A percentile compares a stretch with the other conserved stretches of the same genome.
These are phyloP conservation scores for Leptosomus discolor DNA, from an alignment of 2,113 vertebrate species.

Conservation along the genomic window DNA sequence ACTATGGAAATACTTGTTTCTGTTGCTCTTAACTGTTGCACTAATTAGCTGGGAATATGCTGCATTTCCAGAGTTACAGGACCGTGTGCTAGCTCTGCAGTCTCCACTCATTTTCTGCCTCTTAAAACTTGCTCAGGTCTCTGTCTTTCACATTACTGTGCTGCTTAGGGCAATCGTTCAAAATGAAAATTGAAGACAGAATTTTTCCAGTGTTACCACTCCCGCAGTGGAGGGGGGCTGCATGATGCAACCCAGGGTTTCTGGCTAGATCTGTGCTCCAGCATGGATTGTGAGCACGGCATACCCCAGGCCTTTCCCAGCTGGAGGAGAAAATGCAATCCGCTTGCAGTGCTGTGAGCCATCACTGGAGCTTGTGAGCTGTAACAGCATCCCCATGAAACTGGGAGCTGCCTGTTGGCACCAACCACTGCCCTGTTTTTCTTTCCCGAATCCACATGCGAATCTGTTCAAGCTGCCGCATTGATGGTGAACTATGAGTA, in stretches of 20 bases:
- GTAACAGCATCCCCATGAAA: not conserved
- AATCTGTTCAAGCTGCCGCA: not conserved
- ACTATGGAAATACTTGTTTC: not conserved
- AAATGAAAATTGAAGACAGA: not conserved
- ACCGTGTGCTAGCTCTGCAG: not conserved
- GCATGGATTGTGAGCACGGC: not conserved
- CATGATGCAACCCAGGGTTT: not conserved
- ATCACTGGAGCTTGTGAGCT: not conserved
- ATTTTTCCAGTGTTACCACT: not conserved
- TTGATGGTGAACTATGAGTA: not conserved
- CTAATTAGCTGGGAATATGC: not conserved
- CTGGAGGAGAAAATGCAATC: not conserved
- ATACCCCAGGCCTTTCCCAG: not conserved
- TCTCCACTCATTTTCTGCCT: not conserved
- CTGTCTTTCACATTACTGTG: not conserved
- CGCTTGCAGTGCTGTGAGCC: not conserved
- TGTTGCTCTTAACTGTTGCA: not conserved
- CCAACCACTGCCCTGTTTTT: not conserved
- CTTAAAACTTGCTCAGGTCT: not conserved
- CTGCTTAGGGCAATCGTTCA: not conserved
- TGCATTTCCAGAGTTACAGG: not conserved
- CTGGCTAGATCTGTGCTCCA: not conserved
- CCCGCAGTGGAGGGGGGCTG: not conserved
- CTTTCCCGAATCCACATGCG: not conserved
- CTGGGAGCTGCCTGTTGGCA: constrained; percentile 15